phyloP scores from a whole-genome alignment of 2,888 invertebrate genomes.

The Bimastos eiseni region DNA sequence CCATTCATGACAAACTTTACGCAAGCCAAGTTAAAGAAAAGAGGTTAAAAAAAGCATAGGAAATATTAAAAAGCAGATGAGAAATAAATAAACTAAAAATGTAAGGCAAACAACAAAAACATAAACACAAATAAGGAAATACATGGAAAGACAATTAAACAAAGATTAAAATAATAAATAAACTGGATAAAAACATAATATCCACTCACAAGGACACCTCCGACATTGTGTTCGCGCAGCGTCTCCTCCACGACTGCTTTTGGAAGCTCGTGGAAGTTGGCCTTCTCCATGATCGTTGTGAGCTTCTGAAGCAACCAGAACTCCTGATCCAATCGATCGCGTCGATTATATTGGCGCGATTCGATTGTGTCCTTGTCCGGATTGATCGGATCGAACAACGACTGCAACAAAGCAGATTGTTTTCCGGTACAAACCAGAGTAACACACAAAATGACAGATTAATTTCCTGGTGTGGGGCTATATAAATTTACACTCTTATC shows the following conservation, averaged over 20 bases:
- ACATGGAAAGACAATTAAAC: not conserved
- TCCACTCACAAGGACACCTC: conserved; percentile 54
- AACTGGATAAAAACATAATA: not conserved
- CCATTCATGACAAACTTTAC: no score
- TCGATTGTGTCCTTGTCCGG: conserved; percentile 60
- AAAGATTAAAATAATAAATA: not conserved
- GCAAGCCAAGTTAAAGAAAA: no score
- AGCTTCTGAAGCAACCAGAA: conserved; percentile 59
- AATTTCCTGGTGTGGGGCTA: no score
- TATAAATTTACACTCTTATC: no score
- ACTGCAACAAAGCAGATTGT: conserved; percentile 45
- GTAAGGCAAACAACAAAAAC: not conserved
- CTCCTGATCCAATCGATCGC: conserved; percentile 59
- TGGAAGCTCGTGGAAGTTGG: conserved; percentile 59
- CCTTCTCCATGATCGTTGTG: conserved; percentile 55
- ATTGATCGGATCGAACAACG: conserved; percentile 60
- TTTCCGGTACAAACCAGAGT: not conserved
- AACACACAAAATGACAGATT: no score
- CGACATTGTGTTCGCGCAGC: conserved; percentile 52
- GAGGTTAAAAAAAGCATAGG: no score
- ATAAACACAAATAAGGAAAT: not conserved
- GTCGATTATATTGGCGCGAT: conserved; percentile 51
- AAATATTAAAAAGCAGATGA: not conserved
- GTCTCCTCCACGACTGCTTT: conserved; percentile 48
- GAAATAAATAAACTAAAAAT: not conserved